phyloP scores from a whole-genome alignment of 2,113 vertebrate species.

The Xenopus borealis region DNA sequence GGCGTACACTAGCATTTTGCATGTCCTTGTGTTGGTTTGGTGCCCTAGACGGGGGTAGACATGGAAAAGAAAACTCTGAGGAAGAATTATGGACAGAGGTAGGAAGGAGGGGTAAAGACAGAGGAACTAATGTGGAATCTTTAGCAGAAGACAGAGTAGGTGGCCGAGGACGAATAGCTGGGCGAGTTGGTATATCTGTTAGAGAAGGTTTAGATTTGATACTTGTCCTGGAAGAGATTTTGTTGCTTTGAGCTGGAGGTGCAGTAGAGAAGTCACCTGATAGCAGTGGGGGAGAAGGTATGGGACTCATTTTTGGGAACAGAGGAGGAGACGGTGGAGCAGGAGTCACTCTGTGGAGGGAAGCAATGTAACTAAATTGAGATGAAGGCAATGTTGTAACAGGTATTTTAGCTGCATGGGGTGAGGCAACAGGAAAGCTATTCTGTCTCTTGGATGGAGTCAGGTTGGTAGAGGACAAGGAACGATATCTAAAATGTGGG shows the following conservation, averaged over 20 bases:
- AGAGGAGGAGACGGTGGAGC: not conserved
- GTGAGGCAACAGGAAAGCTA: not conserved
- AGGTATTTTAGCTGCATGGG: conserved; percentile 8
- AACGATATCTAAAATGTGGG: conserved; percentile 7
- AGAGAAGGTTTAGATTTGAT: too few species aligned
- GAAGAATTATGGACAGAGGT: not conserved
- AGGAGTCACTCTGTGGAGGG: not conserved
- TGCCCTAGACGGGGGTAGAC: not conserved
- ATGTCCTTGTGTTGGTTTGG: not conserved
- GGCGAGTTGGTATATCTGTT: too few species aligned
- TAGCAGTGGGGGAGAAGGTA: not conserved
- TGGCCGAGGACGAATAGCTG: not conserved
- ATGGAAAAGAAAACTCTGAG: not conserved
- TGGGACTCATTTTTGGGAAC: not conserved
- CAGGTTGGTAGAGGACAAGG: not conserved
- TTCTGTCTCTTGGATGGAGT: not conserved
- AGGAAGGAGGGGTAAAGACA: not conserved
- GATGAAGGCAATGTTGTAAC: not conserved
- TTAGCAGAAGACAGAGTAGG: not conserved
- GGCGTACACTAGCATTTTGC: not conserved
- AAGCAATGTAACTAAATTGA: not conserved
- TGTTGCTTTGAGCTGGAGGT: not conserved
- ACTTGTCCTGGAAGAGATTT: too few species aligned
- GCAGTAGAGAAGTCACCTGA: not conserved
- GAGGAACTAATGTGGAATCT: not conserved